Evolutionary conservation across 2,797 vertebrate species (phyloP).

Genomic region (Chiropotes sagulatus): DNA sequence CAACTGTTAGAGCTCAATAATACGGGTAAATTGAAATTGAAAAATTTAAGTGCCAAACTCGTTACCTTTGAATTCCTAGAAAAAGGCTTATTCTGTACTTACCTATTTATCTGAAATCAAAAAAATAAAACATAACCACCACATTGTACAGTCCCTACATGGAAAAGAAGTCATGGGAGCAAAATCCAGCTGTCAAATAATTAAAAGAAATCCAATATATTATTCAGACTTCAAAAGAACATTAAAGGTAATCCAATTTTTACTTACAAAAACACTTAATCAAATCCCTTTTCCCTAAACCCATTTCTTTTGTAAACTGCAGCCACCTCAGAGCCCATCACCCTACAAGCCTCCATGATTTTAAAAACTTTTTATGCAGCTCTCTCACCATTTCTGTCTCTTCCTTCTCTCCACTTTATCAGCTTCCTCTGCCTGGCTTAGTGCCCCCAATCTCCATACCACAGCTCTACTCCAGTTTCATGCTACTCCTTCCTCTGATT

Average conservation of each 20-base stretch:
- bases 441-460: neutral
- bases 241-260: neutral
- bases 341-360: neutral
- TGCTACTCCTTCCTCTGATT: neutral
- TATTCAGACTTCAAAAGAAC: constrained; percentile 36
- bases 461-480: neutral
- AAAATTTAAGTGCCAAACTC: neutral
- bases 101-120: constrained; percentile 1
- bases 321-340: neutral
- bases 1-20: neutral
- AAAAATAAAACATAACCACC: neutral
- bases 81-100: neutral
- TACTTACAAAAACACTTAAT: neutral
- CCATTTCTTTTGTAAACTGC: neutral
- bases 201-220: constrained; percentile 34
- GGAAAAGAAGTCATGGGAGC: neutral
- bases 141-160: neutral
- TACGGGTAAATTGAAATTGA: neutral
- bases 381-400: neutral
- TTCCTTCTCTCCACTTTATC: neutral
- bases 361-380: neutral
- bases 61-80: neutral
- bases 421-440: neutral
- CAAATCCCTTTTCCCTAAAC: neutral
- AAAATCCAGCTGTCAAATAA: constrained; percentile 34